Evolutionary conservation across 2,888 invertebrate genomes (phyloP), one percentile per base, ranked within the genome.

Genomic region (Andrena trimmerana): DNA sequence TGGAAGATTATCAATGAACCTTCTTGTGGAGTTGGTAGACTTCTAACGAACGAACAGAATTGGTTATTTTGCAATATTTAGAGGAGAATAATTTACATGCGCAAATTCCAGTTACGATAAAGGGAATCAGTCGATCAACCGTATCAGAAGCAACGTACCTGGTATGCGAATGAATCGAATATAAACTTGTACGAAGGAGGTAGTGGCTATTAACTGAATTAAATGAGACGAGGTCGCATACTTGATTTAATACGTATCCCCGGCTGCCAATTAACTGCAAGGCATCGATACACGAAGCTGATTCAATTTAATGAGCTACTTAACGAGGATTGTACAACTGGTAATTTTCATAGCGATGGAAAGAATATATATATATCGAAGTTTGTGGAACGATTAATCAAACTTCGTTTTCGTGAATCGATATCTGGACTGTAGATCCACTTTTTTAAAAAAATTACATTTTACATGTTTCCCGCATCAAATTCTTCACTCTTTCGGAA

Each of bases 181-280:
- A 24, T 24, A 54, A 16, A 13, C 52, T 54, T 62, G 33, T n/a
- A 62, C 2, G 33, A 33, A 4, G 27, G 8, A 13, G 70, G 71
- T 68, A 77, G 36, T 50, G 50, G 54, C 31, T 52, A 63, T 66
- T 69, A 78, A 73, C 42, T n/a, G 73, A 79, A 79, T 70, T 67
- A 78, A 81, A 67, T 54, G 27, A 78, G 48, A 24, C 75, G 73
- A 78, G 81, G 70, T 66, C 62, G 48, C 48, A 50, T 62, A 60
- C 29, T 73, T 31, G 59, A 70, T 69, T 73, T 50, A 65, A 66
- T 68, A 78, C 57, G 50, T 79, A 79, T 74, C 59, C 60, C 29
- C 54, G 60, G 31, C 16, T 63, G 66, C 67, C 68, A 78, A 78
- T 78, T 75, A 65, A 52, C 42, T 59, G 50, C 50, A 36, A 54